Base-by-base conservation (phyloP, 2,888 invertebrate species). In the Agonum fuliginosum region DNA sequence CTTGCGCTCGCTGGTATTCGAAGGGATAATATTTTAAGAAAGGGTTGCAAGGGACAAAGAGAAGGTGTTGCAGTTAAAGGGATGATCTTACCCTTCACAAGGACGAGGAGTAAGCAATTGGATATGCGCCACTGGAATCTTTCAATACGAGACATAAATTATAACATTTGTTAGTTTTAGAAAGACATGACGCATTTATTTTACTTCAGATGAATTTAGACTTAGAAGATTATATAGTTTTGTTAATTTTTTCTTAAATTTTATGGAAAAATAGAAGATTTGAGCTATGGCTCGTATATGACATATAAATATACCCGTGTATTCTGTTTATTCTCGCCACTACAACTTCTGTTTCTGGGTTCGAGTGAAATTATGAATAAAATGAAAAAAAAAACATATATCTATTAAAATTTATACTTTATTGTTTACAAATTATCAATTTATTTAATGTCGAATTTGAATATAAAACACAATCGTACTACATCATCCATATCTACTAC, bases 31-130 rank as follows among this genome's bases (percentile, higher is more conserved):
- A n/a, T n/a, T n/a, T 10, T 54, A 19, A n/a, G 41, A 20, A 71
- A 71, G 71, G 71, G 71, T 71, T 71, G 10, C 1, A 19, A 43
- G 17, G 51, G 17, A 30, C 71, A 71, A 71, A 48, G 71, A 27
- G 27, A 71, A 71, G 71, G 71, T 71, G 71, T 71, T 51, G 46
- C 71, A 48, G 71, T 48, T 71, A 71, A 71, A 51, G 71, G 71
- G 71, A 71, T 71, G 71, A 71, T 46, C 10, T 30, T 14, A 71
- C 71, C 71, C 51, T 46, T 48, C 22, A 10, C 65, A 22, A 70
- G 46, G 41, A 43, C 46, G 12, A 22, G 24, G 30, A n/a, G n/a
- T n/a, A n/a, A n/a, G 37, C 3, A 27, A 51, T 71, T 71, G 19
- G 71, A 3, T 48, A 71, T 46, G 71, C 51, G 19, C 48, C 27